These are phyloP conservation scores for Lycaon pictus DNA, from an alignment of 2,113 vertebrate genomes.

Conservation along the genomic window DNA sequence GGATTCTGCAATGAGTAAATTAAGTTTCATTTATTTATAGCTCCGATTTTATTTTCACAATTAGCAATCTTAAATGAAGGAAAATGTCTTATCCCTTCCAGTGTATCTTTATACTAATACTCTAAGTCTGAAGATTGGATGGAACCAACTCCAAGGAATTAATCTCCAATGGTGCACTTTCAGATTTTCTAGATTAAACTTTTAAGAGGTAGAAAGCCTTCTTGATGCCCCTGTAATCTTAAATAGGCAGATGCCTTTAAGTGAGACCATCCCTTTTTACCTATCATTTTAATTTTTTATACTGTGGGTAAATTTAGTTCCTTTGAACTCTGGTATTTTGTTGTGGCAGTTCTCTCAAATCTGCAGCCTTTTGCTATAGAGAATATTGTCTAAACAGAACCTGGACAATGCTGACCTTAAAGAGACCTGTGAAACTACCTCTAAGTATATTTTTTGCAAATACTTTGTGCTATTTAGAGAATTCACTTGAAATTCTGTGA, in stretches of 20 bases:
- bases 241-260: conserved; percentile 13
- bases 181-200: conserved; percentile 47
- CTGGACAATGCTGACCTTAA: conserved; percentile 44
- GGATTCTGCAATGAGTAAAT: conserved; percentile 12
- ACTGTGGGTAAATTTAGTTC: conserved; percentile 18
- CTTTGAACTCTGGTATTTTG: conserved; percentile 52
- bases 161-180: conserved; percentile 45
- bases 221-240: not conserved
- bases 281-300: conserved; percentile 39
- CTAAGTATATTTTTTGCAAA: conserved; percentile 47
- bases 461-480: conserved; percentile 5
- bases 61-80: conserved; percentile 62
- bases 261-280: not conserved
- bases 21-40: conserved; percentile 48
- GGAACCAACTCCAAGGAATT: conserved; percentile 54
- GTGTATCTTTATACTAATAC: conserved; percentile 21
- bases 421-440: conserved; percentile 62
- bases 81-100: conserved; percentile 47
- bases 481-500: conserved; percentile 36
- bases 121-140: conserved; percentile 17
- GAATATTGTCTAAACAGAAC: conserved; percentile 7
- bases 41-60: conserved; percentile 62
- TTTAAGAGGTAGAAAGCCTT: conserved; percentile 42
- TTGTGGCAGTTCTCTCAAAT: not conserved
- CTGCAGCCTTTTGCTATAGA: conserved; percentile 47